A percentile compares a stretch with the other conserved stretches of the same genome.
Conservation (phyloP, 2,113 vertebrate genomes). For the Corvus moneduloides region DNA sequence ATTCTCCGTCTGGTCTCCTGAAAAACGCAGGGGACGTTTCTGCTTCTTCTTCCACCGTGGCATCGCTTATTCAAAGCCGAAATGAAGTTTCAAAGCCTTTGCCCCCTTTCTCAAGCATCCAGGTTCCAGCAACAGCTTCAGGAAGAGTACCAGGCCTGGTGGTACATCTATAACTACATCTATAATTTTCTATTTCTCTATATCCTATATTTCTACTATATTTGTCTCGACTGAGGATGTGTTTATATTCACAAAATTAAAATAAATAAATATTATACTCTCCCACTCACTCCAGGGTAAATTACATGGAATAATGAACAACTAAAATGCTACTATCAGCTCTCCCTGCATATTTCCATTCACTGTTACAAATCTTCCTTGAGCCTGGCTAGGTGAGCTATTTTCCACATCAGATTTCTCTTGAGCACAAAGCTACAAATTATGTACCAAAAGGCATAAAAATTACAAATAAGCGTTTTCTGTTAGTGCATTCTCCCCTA, state of each 20-base stretch:
- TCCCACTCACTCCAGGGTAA: background rate
- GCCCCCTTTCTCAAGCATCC: accelerated
- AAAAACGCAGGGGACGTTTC: accelerated
- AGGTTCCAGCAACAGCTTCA: background rate
- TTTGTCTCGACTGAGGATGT: background rate
- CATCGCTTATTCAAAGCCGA: too few species aligned
- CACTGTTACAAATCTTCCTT: background rate
- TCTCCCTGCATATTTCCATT: background rate
- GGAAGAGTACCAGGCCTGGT: too few species aligned
- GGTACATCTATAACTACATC: too few species aligned
- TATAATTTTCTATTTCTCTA: background rate
- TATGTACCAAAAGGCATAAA: background rate
- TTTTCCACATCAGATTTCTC: background rate
- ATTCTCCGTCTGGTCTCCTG: too few species aligned
- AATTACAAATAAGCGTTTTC: background rate
- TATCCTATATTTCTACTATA: background rate
- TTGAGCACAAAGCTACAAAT: background rate
- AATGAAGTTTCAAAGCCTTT: background rate
- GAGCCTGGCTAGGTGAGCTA: background rate
- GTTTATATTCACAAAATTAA: background rate
- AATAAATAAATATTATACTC: background rate
- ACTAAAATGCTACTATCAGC: background rate
- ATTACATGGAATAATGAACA: background rate
- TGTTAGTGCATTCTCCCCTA: background rate
- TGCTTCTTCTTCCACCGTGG: background rate